A percentile compares a stretch with the other conserved stretches of the same genome.
These are phyloP conservation scores for Phrynocephalus vlangalii DNA, from an alignment of 2,797 vertebrate genomes.

Conservation along the genomic window DNA sequence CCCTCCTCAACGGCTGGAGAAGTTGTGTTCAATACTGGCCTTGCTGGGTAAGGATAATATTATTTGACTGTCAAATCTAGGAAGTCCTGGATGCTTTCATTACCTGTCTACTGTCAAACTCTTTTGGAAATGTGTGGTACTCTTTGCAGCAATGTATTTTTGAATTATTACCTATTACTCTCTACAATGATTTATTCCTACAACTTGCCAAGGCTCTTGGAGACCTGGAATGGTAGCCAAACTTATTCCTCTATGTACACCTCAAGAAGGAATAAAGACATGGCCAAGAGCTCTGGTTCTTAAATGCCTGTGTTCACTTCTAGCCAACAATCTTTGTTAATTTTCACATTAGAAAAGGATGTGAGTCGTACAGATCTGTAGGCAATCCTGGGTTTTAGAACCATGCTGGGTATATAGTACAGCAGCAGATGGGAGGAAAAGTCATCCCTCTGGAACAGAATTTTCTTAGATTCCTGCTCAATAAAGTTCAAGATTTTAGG, in stretches of 20 bases:
- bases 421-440: no score
- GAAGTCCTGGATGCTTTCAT: background rate
- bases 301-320: background rate
- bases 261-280: background rate
- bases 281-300: background rate
- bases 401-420: background rate
- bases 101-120: no score
- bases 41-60: conserved; percentile 88
- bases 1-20: conserved; percentile 87
- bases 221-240: background rate
- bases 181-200: background rate
- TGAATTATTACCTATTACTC: background rate
- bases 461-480: conserved; percentile 12
- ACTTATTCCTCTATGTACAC: background rate
- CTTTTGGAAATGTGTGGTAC: background rate
- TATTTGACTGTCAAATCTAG: background rate
- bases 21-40: conserved; percentile 94
- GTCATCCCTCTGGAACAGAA: background rate
- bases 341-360: background rate
- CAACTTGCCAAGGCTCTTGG: background rate
- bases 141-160: background rate
- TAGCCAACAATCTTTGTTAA: background rate
- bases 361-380: background rate
- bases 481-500: conserved; percentile 33
- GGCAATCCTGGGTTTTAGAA: no score